Base-by-base conservation (phyloP, 1,140 invertebrate species). In the Venturia canescens region DNA sequence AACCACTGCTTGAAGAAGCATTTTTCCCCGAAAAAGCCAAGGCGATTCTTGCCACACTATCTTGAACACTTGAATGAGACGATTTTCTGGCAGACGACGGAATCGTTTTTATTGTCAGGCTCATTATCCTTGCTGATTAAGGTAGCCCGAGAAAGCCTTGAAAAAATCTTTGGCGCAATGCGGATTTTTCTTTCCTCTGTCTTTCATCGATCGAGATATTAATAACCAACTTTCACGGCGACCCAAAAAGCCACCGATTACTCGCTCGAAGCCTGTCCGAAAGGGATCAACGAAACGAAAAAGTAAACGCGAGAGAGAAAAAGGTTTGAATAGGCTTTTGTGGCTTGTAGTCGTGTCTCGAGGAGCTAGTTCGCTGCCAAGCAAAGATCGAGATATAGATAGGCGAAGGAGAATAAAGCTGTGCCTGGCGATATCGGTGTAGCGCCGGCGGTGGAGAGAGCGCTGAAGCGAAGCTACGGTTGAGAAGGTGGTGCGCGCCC, bases 211-310 rank as follows among this genome's bases (percentile, higher is more conserved):
- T 84, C 85, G 86, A 48, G 80, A 89, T 91, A 90, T 92, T 90
- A 91, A 91, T 92, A 91, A 90, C 90, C 82, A 86, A 90, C 90
- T 90, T 88, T 90, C 66, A 74, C 53, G 75, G 72, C 78, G 31
- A 53, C 34, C 16, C 80, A 38, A 44, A 26, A 57, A 26, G 11
- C 18, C 23, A 53, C 67, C 57, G 27, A 60, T 76, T 27, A 44
- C 27, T 44, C 15, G 38, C 26, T 44, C 38, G 31, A 44, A 44
- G 38, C 11, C 5, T 9, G 38, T 44, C 38, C 38, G 38, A 13
- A 44, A 44, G 13, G 38, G 38, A 44, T 44, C 38, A 44, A 69
- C 13, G 27, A 67, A 82, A 79, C 50, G 60, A 78, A 75, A 74
- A 70, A 78, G 78, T 82, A 69, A 18, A n/a, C n/a, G 48, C 15